Evolutionary conservation across 1,140 invertebrate species (phyloP), one percentile per base, ranked within the genome.

Genomic region (Penaeus vannamei): DNA sequence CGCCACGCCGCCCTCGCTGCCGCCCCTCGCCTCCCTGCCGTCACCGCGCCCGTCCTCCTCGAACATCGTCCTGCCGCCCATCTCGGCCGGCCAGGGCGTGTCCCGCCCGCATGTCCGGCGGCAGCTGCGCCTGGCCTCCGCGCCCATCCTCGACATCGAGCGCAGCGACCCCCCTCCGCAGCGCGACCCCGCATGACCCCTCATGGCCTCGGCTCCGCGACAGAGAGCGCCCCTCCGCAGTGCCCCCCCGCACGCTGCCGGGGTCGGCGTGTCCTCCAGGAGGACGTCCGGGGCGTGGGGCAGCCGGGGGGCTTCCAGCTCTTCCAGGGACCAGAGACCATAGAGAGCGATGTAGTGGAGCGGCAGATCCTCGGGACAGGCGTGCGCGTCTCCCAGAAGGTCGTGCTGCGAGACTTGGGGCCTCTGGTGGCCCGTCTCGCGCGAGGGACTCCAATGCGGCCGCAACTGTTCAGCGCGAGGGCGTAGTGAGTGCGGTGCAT

Each of bases 41-140:
- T 42, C 66, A 0, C 61, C 53, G 77, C 53, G 82, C 10, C 61
- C 87, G 17, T 82, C 87, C 61, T 72, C 87, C 83, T 85, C 53
- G 20, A 85, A 53, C 20, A 59, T 86, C 22, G 61, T 88, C 22
- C 85, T 91, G n/a, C 90, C 87, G 20, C 90, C 90, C 19, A 89
- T 91, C 60, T 62, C 66, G 23, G 32, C 85, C 42, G 69, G 61
- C 19, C 86, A 85, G 53, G 85, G 76, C 46, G 90, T 85, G 23
- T 19, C 86, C 12, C 84, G 87, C n/a, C 83, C 83, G 42, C 86
- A 91, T 12, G 80, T 91, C 60, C 77, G 90, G 32, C 86, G 85
- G 12, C 90, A 91, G 46, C 66, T 91, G 64, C 79, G 90, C 29
- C 85, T 91, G 20, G 66, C 60, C 22, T 91, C 90, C 7, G 90